Conservation (phyloP, 2,113 vertebrate species). For the Ctenomys sociabilis region DNA sequence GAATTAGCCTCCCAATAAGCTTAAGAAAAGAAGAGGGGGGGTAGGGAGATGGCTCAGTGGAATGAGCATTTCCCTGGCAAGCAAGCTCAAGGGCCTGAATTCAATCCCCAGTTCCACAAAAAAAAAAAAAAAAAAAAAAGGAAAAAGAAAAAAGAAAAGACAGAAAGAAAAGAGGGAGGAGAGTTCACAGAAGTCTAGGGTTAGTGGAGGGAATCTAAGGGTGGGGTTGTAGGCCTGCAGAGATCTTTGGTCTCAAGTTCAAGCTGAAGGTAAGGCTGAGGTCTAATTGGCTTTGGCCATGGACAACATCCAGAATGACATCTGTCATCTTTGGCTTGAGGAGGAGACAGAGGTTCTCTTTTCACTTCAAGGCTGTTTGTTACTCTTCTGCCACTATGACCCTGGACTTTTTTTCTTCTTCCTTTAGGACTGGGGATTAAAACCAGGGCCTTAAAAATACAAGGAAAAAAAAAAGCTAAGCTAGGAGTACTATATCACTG, state of each 20-base stretch:
- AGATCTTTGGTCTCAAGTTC: not conserved
- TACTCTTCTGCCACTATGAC: not conserved
- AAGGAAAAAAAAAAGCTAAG: too few relatives aligned
- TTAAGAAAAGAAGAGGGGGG: not conserved
- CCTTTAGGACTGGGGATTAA: not conserved
- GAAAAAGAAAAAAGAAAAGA: too few relatives aligned
- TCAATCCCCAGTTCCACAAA: too few relatives aligned
- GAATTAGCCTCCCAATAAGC: not conserved
- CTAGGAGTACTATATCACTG: not conserved
- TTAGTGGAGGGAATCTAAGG: not conserved
- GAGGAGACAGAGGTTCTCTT: not conserved
- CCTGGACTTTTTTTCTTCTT: not conserved
- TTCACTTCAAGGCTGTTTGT: not conserved
- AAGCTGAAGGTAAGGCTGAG: conserved; percentile 1
- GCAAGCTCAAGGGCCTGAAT: too few relatives aligned
- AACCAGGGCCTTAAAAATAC: not conserved
- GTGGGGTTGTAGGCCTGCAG: not conserved
- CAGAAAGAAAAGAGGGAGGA: too few relatives aligned
- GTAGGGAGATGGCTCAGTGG: too few relatives aligned
- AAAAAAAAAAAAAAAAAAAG: too few relatives aligned
- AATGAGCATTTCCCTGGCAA: too few relatives aligned
- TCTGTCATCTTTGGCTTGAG: conserved; percentile 18
- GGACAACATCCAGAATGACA: not conserved
- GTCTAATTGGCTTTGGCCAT: not conserved
- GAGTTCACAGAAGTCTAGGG: not conserved